Base-by-base conservation (phyloP, 2,797 vertebrate species). In the Pangasius macronema region DNA sequence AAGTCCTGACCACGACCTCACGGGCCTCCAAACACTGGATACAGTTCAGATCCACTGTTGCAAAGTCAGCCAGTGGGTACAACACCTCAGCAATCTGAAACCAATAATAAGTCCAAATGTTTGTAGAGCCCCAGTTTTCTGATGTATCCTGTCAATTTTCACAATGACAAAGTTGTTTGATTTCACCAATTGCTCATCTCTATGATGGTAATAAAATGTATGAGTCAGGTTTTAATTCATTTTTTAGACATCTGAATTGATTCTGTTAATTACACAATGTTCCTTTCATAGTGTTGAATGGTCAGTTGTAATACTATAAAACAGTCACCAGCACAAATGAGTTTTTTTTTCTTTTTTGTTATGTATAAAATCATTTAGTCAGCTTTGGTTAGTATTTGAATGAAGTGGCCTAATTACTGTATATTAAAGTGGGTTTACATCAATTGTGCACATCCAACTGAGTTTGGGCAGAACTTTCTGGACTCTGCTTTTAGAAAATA, bases 31-130 rank as follows among this genome's bases (percentile, higher is more conserved):
- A 94, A 91, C 94, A 95, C 85, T 97, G 97, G 87, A 99, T 95
- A 89, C 96, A 94, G 2, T 92, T 93, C 24, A 98, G 93, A 90
- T 99, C 99, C 87, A 99, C 94, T 0, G 95, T 55, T 0, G 95
- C 92, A 73, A 96, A 93, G 88, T 98, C 97, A 2, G 97, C 98
- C 81, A 96, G 93, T 0, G 98, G 98, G 88, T 96, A 96, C 86
- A 96, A 89, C 87, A 98, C 97, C 92, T 99, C 99, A 0, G 97
- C 97, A 90, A 99, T 97, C 99, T 99, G 92, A 81, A 89, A 86
- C 4, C 63, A 87, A 77, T n/a, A 63, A 46, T 18, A 61, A 63
- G 53, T 27, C 5, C 33, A 81, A 27, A 42, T 61, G 22, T 61
- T 59, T 59, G 22, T 27, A 61, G 53, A 24, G 20, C n/a, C 77